These are phyloP conservation scores for Gandaritis pyraliata DNA, from an alignment of 2,888 invertebrate species.

Conservation along the genomic window DNA sequence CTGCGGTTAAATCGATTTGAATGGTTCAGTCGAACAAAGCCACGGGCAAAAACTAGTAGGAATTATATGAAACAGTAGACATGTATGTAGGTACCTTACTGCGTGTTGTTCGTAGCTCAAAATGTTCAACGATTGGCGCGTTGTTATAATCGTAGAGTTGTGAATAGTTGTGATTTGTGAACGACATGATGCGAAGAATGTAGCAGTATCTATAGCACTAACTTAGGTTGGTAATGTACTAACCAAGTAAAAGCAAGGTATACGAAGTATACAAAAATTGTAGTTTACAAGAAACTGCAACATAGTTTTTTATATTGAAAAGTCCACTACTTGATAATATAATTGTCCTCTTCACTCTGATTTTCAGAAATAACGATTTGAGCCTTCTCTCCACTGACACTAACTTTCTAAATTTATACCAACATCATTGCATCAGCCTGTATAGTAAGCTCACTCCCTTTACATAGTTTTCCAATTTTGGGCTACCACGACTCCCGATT, in stretches of 20 bases:
- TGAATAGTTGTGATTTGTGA: constrained; percentile 16
- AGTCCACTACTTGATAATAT: too few species aligned
- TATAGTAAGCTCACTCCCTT: too few species aligned
- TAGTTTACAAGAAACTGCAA: not conserved
- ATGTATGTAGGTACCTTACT: constrained; percentile 25
- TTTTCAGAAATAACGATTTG: too few species aligned
- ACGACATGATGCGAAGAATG: constrained; percentile 2
- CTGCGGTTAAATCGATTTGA: not conserved
- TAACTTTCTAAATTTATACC: too few species aligned
- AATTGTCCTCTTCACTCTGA: too few species aligned
- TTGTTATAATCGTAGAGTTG: constrained; percentile 12
- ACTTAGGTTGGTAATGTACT: not conserved
- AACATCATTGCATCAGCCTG: too few species aligned
- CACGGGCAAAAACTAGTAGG: not conserved
- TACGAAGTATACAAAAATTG: not conserved
- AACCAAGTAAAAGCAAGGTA: not conserved
- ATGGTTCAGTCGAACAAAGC: not conserved
- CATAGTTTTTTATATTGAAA: too few species aligned
- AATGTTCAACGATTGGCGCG: constrained; percentile 14
- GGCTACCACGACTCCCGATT: too few species aligned
- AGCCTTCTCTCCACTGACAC: too few species aligned
- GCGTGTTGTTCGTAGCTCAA: constrained; percentile 25
- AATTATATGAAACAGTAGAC: constrained; percentile 18
- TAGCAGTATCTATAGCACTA: constrained; percentile 1
- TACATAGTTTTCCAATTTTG: too few species aligned